Evolutionary conservation across 2,888 invertebrate genomes (phyloP).

Genomic region (Cheilosia variabilis): DNA sequence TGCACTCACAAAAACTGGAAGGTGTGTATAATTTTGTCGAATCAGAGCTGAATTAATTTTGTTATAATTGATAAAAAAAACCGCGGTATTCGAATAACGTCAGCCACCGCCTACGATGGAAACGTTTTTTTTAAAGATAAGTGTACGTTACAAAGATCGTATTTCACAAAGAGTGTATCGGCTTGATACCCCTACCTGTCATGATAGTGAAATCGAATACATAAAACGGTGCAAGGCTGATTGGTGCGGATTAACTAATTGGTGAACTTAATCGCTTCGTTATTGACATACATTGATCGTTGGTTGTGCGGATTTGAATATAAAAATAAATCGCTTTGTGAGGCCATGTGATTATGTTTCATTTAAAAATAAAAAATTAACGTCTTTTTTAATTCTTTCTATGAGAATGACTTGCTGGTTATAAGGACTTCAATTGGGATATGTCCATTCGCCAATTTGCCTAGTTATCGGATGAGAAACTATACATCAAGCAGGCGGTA

Average conservation of each 20-base stretch:
- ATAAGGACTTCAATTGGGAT: too few species aligned
- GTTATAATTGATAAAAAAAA: not conserved
- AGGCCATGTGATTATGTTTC: too few species aligned
- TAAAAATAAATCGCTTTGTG: not conserved
- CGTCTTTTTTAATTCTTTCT: too few species aligned
- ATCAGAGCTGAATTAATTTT: slow-evolving; percentile 18
- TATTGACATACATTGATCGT: slow-evolving; percentile 53
- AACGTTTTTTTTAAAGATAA: slow-evolving; percentile 17
- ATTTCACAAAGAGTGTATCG: slow-evolving; percentile 23
- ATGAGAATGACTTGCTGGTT: too few species aligned
- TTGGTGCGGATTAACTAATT: slow-evolving; percentile 19
- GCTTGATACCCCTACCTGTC: slow-evolving; percentile 8
- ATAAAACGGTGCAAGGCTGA: slow-evolving; percentile 47
- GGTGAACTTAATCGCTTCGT: slow-evolving; percentile 56
- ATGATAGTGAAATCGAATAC: slow-evolving; percentile 29
- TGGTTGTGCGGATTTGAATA: not conserved
- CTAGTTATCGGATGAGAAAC: too few species aligned
- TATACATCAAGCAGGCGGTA: too few species aligned
- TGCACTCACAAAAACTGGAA: slow-evolving; percentile 13
- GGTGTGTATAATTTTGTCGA: not conserved
- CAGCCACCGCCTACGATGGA: slow-evolving; percentile 8
- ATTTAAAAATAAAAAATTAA: too few species aligned
- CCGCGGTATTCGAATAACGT: not conserved
- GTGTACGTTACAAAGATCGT: slow-evolving; percentile 6
- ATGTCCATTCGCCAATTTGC: too few species aligned